phyloP scores from a whole-genome alignment of 2,888 invertebrate species.

The Amaurobius ferox region DNA sequence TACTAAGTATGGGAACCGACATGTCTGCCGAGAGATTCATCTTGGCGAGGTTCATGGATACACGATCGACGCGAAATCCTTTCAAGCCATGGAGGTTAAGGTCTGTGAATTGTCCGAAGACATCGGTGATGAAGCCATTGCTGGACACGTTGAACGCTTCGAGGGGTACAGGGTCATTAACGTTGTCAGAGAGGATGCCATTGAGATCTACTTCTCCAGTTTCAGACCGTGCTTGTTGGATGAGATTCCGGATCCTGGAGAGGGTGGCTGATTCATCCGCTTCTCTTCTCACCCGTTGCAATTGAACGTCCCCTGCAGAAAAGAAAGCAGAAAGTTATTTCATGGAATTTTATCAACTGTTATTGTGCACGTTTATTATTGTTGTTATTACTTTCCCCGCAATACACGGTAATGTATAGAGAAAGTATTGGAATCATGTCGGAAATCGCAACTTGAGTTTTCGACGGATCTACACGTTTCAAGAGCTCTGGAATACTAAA shows the following conservation, averaged over 20 bases:
- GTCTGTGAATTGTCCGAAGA: constrained; percentile 84
- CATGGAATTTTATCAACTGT: too few relatives aligned
- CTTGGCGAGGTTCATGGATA: constrained; percentile 84
- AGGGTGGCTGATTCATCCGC: constrained; percentile 15
- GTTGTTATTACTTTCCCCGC: too few relatives aligned
- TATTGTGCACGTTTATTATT: too few relatives aligned
- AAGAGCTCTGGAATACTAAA: too few relatives aligned
- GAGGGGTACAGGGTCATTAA: constrained; percentile 88
- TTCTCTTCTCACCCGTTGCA: background rate
- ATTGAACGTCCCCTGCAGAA: background rate
- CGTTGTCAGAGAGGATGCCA: constrained; percentile 74
- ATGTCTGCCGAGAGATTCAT: constrained; percentile 82
- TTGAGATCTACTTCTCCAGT: constrained; percentile 66
- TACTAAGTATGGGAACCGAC: constrained; percentile 68
- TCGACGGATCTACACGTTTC: too few relatives aligned
- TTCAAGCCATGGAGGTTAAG: constrained; percentile 86
- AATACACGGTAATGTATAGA: too few relatives aligned
- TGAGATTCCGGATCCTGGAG: constrained; percentile 26
- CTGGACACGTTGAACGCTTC: constrained; percentile 82
- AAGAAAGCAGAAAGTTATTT: background rate
- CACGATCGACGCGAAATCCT: constrained; percentile 85
- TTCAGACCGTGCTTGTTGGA: constrained; percentile 53
- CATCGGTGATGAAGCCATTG: constrained; percentile 83
- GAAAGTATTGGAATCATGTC: too few relatives aligned
- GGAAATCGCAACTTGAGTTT: too few relatives aligned